Evolutionary conservation across 2,888 invertebrate species (phyloP).

Genomic region (Pegoplata infirma): DNA sequence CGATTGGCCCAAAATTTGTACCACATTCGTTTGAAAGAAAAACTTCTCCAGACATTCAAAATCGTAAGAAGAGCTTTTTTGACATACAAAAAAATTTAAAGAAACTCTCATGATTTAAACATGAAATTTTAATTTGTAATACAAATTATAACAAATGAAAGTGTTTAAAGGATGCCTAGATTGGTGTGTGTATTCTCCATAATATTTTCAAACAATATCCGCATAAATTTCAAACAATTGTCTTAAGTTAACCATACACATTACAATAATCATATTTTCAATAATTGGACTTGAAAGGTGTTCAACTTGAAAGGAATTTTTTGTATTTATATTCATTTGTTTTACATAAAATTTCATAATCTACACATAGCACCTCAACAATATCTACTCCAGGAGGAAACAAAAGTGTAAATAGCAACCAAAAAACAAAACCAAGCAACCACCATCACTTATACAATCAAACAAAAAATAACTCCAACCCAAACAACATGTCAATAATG

Average conservation of each 20-base stretch:
- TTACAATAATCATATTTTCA: constrained; percentile 50
- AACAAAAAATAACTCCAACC: constrained; percentile 15
- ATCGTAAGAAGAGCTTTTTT: too few relatives aligned
- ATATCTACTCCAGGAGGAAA: constrained; percentile 1
- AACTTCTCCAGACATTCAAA: too few relatives aligned
- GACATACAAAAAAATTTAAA: too few relatives aligned
- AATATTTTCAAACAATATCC: constrained; percentile 61
- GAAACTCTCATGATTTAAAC: too few relatives aligned
- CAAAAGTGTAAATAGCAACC: constrained; percentile 22
- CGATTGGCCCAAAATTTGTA: too few relatives aligned
- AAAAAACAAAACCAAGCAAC: background rate
- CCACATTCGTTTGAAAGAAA: too few relatives aligned
- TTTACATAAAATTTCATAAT: background rate
- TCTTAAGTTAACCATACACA: background rate
- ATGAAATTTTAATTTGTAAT: too few relatives aligned
- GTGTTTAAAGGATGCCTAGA: too few relatives aligned
- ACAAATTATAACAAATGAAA: too few relatives aligned
- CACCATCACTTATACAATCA: constrained; percentile 25
- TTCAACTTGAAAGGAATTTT: constrained; percentile 64
- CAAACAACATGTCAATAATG: constrained; percentile 8
- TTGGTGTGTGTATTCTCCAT: background rate
- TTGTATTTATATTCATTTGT: background rate
- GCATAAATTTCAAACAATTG: constrained; percentile 5
- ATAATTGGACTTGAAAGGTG: constrained; percentile 64
- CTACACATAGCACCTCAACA: background rate